phyloP scores from a whole-genome alignment of 2,797 vertebrate species.

The Podargus strigoides region DNA sequence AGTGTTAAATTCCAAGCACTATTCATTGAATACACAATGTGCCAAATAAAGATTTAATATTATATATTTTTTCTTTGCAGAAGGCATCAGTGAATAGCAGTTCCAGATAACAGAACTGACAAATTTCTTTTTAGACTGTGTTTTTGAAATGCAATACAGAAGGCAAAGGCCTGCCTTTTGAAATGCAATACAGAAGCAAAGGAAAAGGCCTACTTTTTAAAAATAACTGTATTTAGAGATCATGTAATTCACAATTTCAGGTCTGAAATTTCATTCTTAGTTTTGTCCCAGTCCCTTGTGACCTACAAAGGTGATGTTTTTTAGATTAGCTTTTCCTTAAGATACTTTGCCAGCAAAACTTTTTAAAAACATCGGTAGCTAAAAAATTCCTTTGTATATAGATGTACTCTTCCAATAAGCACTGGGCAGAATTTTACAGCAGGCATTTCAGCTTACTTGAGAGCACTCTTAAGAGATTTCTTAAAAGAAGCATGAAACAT shows the following conservation, averaged over 20 bases:
- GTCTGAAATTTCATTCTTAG: slow-evolving; percentile 17
- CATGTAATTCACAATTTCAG: background rate
- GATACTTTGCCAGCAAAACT: background rate
- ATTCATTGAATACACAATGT: slow-evolving; percentile 26
- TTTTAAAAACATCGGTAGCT: background rate
- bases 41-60: slow-evolving; percentile 34
- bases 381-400: background rate
- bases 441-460: background rate
- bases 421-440: background rate
- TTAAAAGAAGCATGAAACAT: background rate
- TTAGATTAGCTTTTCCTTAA: background rate
- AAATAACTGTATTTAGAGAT: background rate
- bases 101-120: background rate
- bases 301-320: background rate
- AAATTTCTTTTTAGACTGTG: background rate
- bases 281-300: background rate
- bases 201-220: background rate
- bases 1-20: slow-evolving; percentile 35
- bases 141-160: background rate
- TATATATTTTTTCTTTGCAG: background rate
- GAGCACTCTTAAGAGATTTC: background rate
- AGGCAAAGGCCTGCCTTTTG: background rate
- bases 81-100: background rate
- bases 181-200: background rate
- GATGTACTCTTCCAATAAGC: background rate